A percentile compares a stretch with the other conserved stretches of the same genome.
phyloP scores from a whole-genome alignment of 2,888 invertebrate genomes.

The Osedax fenrisi region DNA sequence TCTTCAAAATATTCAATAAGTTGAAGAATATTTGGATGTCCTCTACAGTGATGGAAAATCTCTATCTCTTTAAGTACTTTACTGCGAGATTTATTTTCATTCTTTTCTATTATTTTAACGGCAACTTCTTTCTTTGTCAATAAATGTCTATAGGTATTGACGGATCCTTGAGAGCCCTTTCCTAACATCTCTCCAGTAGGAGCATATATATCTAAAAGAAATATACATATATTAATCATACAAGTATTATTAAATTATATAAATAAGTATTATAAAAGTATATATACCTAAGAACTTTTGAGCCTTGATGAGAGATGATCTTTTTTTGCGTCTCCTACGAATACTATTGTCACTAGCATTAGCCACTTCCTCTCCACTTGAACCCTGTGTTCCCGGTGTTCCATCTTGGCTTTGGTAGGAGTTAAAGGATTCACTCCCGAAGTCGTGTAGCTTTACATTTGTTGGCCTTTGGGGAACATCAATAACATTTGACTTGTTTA shows the following conservation, averaged over 20 bases:
- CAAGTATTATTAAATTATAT: not conserved
- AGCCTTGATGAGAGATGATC: not conserved
- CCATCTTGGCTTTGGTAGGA: not conserved
- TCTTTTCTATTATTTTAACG: constrained; percentile 91
- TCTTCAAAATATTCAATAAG: constrained; percentile 81
- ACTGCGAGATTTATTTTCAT: constrained; percentile 80
- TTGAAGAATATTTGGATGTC: constrained; percentile 92
- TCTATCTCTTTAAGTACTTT: constrained; percentile 95
- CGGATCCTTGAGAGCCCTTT: constrained; percentile 88
- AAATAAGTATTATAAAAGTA: too few relatives aligned
- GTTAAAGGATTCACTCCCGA: not conserved
- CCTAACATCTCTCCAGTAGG: constrained; percentile 87
- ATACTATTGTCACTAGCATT: not conserved
- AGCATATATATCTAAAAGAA: constrained; percentile 71
- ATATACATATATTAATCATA: too few relatives aligned
- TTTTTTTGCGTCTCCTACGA: not conserved
- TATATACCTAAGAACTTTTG: not conserved
- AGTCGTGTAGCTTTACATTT: not conserved
- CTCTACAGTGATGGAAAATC: constrained; percentile 94
- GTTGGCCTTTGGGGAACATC: not conserved
- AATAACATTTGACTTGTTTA: not conserved
- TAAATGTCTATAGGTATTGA: constrained; percentile 79
- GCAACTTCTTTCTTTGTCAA: constrained; percentile 86
- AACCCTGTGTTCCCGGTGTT: not conserved
- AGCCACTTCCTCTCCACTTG: not conserved